Evolutionary conservation across 2,888 invertebrate species (phyloP), one percentile per base, ranked within the genome.

Genomic region (Homarus gammarus): DNA sequence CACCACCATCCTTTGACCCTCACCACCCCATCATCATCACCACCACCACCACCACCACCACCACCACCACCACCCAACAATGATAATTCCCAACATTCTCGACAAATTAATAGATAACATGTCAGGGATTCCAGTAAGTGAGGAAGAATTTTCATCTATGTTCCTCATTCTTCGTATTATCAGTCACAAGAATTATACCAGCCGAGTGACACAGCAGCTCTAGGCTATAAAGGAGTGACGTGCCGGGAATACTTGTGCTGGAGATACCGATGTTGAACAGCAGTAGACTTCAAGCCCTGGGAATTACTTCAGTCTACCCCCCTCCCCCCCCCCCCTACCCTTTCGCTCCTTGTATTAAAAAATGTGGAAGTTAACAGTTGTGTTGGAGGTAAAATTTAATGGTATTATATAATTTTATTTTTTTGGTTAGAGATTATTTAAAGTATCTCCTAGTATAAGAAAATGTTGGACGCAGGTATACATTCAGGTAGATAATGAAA

Each of bases 81-180:
- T 3, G 22, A 56, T 56, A 56, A 56, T 56, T 56, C 56, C 22
- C 56, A 56, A 56, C 56, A 56, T 56, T 56, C 56, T 22, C 56
- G 22, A 56, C 56, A 56, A 56, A 56, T 56, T 56, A 56, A 56
- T 56, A 56, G 56, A 56, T 56, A 56, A 56, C 56, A 56, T 56
- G 15, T 56, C 56, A 56, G 56, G 22, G 22, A 56, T 56, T 56
- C 22, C 56, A 56, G 15, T 56, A 22, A 56, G 56, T 56, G 56
- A 56, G 15, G 22, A 56, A 56, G 56, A 56, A 56, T 56, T 56
- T 56, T 56, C 56, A 56, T 56, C 56, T 3, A 15, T 22, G 22
- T 22, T 22, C 18, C 56, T 56, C 56, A 56, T 56, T 56, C 56
- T 56, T 56, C 56, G 12, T 44, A 56, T 56, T 56, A 56, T 56